Base-by-base conservation (phyloP, 1,140 invertebrate genomes). In the Eufriesea mexicana region DNA sequence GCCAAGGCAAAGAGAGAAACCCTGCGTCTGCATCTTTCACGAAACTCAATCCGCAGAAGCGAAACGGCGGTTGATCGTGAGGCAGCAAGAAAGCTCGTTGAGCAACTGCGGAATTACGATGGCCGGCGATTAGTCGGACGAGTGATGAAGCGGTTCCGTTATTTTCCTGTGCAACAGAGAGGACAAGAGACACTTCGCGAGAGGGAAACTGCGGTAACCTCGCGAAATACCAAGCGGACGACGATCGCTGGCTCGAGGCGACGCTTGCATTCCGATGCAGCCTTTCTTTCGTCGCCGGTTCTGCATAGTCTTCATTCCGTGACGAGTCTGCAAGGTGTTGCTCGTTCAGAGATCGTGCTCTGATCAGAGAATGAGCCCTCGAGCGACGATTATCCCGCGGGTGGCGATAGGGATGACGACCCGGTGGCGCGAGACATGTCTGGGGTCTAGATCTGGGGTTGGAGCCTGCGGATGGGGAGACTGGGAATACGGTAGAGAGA, bases 191-290 rank as follows among this genome's bases (percentile, higher is more conserved):
- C 45, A 47, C 18, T 0, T 23, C 16, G 54, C 25, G 68, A 71
- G 51, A 20, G 57, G 66, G 51, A 78, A 87, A 87, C 81, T 61
- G 66, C 73, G 25, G 20, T 66, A 80, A 74, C 51, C 85, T 86
- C 88, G 86, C 83, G 82, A 91, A 91, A 91, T 91, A 89, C 86
- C 90, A 91, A 84, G 73, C 70, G 78, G 83, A 72, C 73, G 80
- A 82, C 75, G 67, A 77, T 59, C 70, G 67, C 6, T 25, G 23
- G 16, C 51, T 85, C 55, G 67, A 79, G 59, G 71, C 79, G 64
- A 86, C 67, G 79, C 74, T 91, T 90, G 86, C 91, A 92, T 92
- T 92, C 91, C 90, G 64, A 91, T 87, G 81, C 77, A 51, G 73
- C 74, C 82, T 76, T 64, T 83, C 85, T 86, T 85, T 88, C 80